Evolutionary conservation across 2,888 invertebrate species (phyloP), one percentile per base, ranked within the genome.

Genomic region (Rotaria sp.): DNA sequence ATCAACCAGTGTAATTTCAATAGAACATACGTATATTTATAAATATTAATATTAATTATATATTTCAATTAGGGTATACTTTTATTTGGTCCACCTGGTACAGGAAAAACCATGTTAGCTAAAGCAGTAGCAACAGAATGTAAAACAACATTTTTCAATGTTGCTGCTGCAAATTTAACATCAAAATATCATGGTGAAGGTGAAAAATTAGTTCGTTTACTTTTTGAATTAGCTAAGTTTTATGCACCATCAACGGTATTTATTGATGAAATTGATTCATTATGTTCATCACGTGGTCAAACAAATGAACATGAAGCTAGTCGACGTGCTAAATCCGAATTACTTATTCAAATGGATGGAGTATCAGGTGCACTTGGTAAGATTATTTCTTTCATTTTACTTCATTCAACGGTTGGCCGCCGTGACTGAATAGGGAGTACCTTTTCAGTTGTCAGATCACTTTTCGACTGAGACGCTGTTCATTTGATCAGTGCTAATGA

Each of bases 101-200:
- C 92, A 18, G 92, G 92, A 38, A 92, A 92, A 88, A 93, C 92
- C 5, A 88, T 92, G 88, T 89, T 92, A 87, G 92, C 92, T 67
- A 92, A 92, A 88, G 92, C 92, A 18, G 92, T 93, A 24, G 92
- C 93, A 41, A 92, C 92, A 7, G 92, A 92, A 88, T 92, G 92
- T 88, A 91, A 91, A 48, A 92, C 92, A 7, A 92, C 92, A 11
- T 93, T 92, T 89, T 93, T 92, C 89, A 91, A 97, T 92, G 96
- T 99, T 2, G 96, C 97, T 26, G 96, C 97, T 0, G 96, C 97
- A 2, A 96, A 96, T 0, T 93, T 99, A 87, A 96, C 97, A n/a
- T 97, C 96, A 38, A 99, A 99, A 92, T 99, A 96, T 92, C 93
- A 97, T 86, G 99, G 99, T n/a, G 99, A 99, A 92, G 96, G 96